Evolutionary conservation across 2,888 invertebrate genomes (phyloP).

Genomic region (Noctua janthe): DNA sequence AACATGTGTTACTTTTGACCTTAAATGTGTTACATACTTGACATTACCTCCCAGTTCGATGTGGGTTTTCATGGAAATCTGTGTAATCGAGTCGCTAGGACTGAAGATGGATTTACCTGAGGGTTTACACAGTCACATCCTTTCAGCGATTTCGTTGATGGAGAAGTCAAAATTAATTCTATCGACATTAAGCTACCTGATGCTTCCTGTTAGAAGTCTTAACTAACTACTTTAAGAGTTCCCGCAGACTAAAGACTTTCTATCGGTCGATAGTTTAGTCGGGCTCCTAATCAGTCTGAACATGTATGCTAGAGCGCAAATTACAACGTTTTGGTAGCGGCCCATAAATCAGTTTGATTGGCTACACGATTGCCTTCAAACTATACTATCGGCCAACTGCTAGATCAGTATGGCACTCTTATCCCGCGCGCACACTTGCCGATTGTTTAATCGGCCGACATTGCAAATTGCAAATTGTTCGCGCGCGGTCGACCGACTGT

Average conservation of each 20-base stretch:
- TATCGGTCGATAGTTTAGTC: too few species aligned
- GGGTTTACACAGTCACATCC: background rate
- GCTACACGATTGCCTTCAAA: background rate
- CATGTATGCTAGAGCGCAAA: too few species aligned
- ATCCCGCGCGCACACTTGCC: background rate
- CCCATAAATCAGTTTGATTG: background rate
- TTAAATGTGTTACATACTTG: conserved; percentile 31
- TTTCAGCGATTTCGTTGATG: background rate
- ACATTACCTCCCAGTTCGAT: conserved; percentile 10
- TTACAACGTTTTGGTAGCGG: background rate
- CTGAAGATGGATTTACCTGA: background rate
- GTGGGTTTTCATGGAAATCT: conserved; percentile 25
- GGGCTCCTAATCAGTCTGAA: too few species aligned
- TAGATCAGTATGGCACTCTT: background rate
- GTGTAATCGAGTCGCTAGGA: background rate
- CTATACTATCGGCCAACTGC: background rate
- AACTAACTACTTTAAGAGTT: background rate
- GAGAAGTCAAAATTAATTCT: background rate
- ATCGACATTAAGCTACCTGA: background rate
- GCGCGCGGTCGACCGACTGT: too few species aligned
- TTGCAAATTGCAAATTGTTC: too few species aligned
- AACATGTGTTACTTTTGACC: conserved; percentile 42
- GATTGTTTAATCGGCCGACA: background rate
- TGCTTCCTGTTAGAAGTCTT: background rate
- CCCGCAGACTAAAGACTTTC: background rate